phyloP scores from a whole-genome alignment of 2,888 invertebrate species.

The Tenodera sinensis region DNA sequence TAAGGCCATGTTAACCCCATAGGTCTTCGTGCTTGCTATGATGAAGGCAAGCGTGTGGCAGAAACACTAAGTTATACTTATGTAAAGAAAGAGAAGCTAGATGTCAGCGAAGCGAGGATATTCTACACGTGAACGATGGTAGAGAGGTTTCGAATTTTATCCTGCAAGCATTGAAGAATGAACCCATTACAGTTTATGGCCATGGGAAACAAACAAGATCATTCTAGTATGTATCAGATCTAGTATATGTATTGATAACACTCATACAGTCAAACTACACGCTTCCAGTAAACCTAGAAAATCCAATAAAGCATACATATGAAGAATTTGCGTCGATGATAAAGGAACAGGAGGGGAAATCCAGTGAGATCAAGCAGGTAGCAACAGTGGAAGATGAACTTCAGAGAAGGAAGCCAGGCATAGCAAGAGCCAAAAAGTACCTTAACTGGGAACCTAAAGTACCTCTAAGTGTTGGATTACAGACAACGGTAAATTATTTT shows the following conservation, averaged over 20 bases:
- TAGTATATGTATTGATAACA: conserved; percentile 88
- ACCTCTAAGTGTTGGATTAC: conserved; percentile 77
- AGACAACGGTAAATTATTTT: conserved; percentile 92
- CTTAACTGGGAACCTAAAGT: too few species aligned
- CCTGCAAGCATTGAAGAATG: conserved; percentile 89
- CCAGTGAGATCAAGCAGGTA: too few species aligned
- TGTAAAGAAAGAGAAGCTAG: conserved; percentile 92
- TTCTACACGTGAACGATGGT: conserved; percentile 98
- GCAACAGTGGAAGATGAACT: too few species aligned
- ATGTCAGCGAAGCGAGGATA: conserved; percentile 94
- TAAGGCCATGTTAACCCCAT: conserved; percentile 99
- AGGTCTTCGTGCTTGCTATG: conserved; percentile 94
- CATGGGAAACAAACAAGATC: conserved; percentile 90
- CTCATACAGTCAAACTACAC: conserved; percentile 94
- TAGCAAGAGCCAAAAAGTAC: too few species aligned
- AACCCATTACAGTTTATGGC: conserved; percentile 87
- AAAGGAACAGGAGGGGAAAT: too few species aligned
- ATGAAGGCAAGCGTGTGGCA: conserved; percentile 98
- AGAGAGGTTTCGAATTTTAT: conserved; percentile 98
- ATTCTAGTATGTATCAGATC: conserved; percentile 96
- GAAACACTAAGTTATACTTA: conserved; percentile 96
- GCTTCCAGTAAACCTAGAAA: conserved; percentile 92
- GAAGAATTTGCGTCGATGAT: too few species aligned
- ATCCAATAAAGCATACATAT: conserved; percentile 97
- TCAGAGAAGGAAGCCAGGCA: too few species aligned